These are phyloP conservation scores for Amphipyra berbera DNA, from an alignment of 2,888 invertebrate genomes.

Conservation along the genomic window DNA sequence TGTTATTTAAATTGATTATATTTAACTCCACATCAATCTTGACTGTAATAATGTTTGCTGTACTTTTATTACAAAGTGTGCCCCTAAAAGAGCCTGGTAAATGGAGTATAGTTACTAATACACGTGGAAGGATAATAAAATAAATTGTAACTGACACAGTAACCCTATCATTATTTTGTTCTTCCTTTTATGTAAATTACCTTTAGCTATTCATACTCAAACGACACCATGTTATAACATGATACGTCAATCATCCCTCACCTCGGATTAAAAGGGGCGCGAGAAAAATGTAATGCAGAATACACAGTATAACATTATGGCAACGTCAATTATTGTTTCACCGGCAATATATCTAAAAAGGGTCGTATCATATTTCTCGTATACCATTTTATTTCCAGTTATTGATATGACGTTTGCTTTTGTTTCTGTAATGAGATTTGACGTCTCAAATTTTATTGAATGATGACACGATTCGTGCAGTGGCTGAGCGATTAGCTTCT, in stretches of 20 bases:
- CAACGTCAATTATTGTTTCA: slow-evolving; percentile 46
- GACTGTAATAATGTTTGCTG: too few relatives aligned
- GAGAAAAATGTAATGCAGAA: slow-evolving; percentile 30
- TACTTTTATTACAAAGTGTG: too few relatives aligned
- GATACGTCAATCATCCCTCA: slow-evolving; percentile 26
- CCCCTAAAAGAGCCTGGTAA: too few relatives aligned
- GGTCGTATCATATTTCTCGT: slow-evolving; percentile 46
- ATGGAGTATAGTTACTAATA: too few relatives aligned
- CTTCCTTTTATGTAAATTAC: neutral
- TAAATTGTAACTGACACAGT: neutral
- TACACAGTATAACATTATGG: slow-evolving; percentile 28
- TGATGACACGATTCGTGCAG: too few relatives aligned
- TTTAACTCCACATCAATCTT: too few relatives aligned
- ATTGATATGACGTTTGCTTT: slow-evolving; percentile 35
- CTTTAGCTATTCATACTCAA: slow-evolving; percentile 3
- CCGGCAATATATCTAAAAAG: slow-evolving; percentile 44
- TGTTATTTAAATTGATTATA: too few relatives aligned
- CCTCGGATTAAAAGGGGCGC: slow-evolving; percentile 16
- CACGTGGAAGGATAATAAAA: too few relatives aligned
- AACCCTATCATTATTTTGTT: neutral
- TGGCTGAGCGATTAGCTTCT: too few relatives aligned
- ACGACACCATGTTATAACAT: slow-evolving; percentile 9
- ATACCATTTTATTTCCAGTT: slow-evolving; percentile 30
- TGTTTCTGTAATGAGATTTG: slow-evolving; percentile 26
- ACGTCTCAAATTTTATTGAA: slow-evolving; percentile 1